These are phyloP conservation scores for Leptoclinus maculatus DNA, from an alignment of 2,797 vertebrate species.

Conservation along the genomic window DNA sequence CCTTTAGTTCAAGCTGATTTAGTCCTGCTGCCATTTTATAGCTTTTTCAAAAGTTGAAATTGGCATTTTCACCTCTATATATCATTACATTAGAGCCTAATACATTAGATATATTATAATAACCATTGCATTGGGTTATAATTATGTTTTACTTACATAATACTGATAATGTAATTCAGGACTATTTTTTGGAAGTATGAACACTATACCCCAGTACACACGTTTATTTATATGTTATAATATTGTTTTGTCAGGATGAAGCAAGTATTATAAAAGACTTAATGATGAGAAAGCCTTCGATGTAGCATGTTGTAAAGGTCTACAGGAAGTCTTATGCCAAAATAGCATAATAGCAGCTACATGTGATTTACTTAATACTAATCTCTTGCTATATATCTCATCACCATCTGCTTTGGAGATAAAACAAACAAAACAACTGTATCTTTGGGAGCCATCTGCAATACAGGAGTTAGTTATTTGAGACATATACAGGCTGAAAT, in stretches of 20 bases:
- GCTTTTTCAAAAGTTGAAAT: neutral
- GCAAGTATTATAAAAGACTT: neutral
- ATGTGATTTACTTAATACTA: neutral
- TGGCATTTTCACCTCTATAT: neutral
- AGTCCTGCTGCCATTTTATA: neutral
- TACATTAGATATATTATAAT: neutral
- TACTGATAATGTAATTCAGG: neutral
- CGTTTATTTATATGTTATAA: neutral
- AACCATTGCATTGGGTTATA: neutral
- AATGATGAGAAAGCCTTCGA: neutral
- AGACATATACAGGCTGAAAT: neutral
- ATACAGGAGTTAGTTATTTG: neutral
- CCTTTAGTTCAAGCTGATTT: slow-evolving; percentile 13
- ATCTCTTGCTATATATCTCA: neutral
- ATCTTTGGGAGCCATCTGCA: neutral
- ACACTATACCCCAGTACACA: neutral
- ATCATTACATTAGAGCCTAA: neutral
- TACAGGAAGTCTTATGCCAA: neutral
- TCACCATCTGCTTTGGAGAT: neutral
- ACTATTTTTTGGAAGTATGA: neutral
- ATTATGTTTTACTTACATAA: neutral
- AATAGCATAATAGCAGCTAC: neutral
- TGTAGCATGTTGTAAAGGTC: neutral
- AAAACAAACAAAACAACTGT: neutral
- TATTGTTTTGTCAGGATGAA: neutral